Base-by-base conservation (phyloP, 2,797 vertebrate species). In the Gorsachius magnificus region DNA sequence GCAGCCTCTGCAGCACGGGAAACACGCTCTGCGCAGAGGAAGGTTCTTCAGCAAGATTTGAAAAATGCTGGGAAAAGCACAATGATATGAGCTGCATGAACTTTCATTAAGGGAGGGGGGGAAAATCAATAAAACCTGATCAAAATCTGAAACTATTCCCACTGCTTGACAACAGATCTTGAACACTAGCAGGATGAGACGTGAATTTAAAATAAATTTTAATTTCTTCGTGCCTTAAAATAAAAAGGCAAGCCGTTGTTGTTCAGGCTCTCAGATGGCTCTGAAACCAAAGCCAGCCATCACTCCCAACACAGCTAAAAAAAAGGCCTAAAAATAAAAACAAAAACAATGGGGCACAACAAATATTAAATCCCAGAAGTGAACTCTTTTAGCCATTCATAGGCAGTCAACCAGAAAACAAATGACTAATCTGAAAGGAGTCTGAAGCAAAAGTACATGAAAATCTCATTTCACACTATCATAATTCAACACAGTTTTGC, bases 71-170 rank as follows among this genome's bases (percentile, higher is more conserved):
- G 33, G 26, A 38, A 64, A 76, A n/a, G n/a, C 50, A 63, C 21
- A 9, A 19, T 4, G 6, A 6, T 4, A 5, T 0, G 4, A 60
- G 31, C 48, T 26, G 13, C 25, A 28, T 5, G 10, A 45, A 2
- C 29, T 15, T 25, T 3, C 7, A 29, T 14, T 14, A 4, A 41
- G 41, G 38, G 38, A 12, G 38, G 38, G 38, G 41, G 41, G 41
- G 41, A 15, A 15, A 41, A 41, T 3, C 31, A 14, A 2, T 26
- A 16, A 48, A 74, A 26, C 2, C 0, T 25, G 13, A 0, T 33
- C 11, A 18, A 51, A 66, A 63, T 2, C 29, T 58, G 41, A 21
- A 74, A 8, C 26, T 3, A 9, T 5, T n/a, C 1, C 69, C 31
- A 57, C 29, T 18, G 70, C 35, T 38, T 31, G 35, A 1, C 4